Base-by-base conservation (phyloP, 2,113 vertebrate species). In the Anser brachyrhynchus region DNA sequence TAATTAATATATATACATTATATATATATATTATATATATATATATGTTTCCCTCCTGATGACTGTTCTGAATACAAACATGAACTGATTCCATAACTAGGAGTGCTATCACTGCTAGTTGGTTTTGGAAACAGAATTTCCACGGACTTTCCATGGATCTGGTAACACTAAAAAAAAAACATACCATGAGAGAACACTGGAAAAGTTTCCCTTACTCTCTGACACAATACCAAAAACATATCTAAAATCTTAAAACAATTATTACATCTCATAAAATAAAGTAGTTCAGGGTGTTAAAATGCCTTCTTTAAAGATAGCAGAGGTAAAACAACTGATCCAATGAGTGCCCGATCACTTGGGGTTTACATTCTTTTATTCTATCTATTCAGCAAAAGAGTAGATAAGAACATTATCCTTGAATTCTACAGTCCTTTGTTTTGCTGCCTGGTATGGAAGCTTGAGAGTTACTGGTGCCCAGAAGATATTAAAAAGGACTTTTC, bases 361-460 rank as follows among this genome's bases (percentile, higher is more conserved):
- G 58, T 35, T 93, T 81, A 61, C 17, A 46, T 77, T 71, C 26
- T 88, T 84, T 61, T 84, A 84, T 58, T 92, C 61, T 80, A 25
- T 91, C 61, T 82, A 22, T 78, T 86, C 43, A 76, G 28, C 11
- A 94, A 79, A 76, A 61, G 25, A 83, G 19, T 51, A 75, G 54
- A 65, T 92, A 86, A 86, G 4, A 79, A 84, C 21, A 77, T 25
- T 66, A 11, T 80, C 44, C 64, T 91, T 89, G 39, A 79, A 78
- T 73, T 93, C n/a, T 44, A 7, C n/a, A 89, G 23, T 78, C 94
- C 9, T 66, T 87, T 94, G n/a, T 84, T 96, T 52, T 7, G 8
- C 31, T 52, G 65, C 58, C n/a, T 85, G 41, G 29, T 16, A 25
- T 4, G 10, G 33, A 73, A 43, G 54, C 59, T 62, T 89, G 54